A percentile compares a stretch with the other conserved stretches of the same genome.
phyloP scores from a whole-genome alignment of 1,140 invertebrate species.

The Venturia canescens region DNA sequence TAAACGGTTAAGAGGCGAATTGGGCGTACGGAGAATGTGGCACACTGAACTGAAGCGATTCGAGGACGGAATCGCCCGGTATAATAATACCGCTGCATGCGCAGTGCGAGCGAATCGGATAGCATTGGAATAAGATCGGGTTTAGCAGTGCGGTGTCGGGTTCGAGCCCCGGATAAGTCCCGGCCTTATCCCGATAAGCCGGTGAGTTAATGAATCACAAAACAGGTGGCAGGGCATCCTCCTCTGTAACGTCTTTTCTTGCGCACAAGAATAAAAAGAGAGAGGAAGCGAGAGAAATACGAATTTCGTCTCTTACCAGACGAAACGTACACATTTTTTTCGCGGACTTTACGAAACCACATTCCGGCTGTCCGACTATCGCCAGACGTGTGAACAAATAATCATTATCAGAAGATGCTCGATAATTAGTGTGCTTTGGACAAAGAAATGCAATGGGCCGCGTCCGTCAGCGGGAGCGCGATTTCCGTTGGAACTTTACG shows the following conservation, averaged over 20 bases:
- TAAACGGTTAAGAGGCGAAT: neutral
- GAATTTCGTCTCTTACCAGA: neutral
- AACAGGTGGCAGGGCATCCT: constrained; percentile 73
- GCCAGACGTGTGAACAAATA: neutral
- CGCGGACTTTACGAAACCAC: neutral
- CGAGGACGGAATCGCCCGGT: constrained; percentile 5
- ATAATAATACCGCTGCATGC: constrained; percentile 69
- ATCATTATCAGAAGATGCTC: neutral
- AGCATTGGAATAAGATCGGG: constrained; percentile 77
- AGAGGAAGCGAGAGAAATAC: neutral
- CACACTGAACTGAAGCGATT: constrained; percentile 58
- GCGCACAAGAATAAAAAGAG: constrained; percentile 36
- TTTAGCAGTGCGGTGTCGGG: constrained; percentile 75
- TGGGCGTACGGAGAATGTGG: constrained; percentile 25
- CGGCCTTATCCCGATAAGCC: constrained; percentile 77
- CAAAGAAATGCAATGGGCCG: neutral
- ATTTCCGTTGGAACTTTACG: too few relatives aligned
- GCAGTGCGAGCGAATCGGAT: constrained; percentile 59
- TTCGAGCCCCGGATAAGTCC: constrained; percentile 77
- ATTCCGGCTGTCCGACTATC: constrained; percentile 4
- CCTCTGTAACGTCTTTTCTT: constrained; percentile 61
- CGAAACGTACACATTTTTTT: constrained; percentile 26
- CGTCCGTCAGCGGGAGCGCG: neutral
- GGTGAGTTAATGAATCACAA: constrained; percentile 78
- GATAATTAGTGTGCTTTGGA: neutral